Evolutionary conservation across 2,888 invertebrate species (phyloP), one percentile per base, ranked within the genome.

Genomic region (Drosophila nigritarsus): DNA sequence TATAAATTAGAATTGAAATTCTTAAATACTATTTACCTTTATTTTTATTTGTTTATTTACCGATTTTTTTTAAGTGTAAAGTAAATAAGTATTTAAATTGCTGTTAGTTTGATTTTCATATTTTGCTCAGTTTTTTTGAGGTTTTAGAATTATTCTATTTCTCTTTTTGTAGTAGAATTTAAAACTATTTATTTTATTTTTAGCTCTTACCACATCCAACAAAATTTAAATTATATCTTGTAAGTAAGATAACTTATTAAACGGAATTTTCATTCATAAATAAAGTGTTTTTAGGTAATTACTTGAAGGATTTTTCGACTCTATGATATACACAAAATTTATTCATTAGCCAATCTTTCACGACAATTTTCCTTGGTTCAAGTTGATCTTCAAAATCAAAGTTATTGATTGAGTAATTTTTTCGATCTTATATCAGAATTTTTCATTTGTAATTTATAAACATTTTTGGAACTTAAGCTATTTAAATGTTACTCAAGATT

Each of bases 121-220:
- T 15, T 20, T 20, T 1, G 20, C 2, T 20, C 13, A 2, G 13
- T 7, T 45, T 11, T 40, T n/a, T 40, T 9, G 4, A 42, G 3
- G 42, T 20, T 6, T 45, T 7, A 45, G 7, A 20, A 13, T 13
- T 45, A 45, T 13, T 7, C 0, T 1, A 7, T 9, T 1, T n/a
- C n/a, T n/a, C n/a, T 20, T 3, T 7, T 1, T 7, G 0, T 1
- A 3, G 3, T 2, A 13, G 1, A 24, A 45, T 15, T 45, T 45
- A 15, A 15, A 15, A 11, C 3, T 0, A 13, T 3, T 42, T 1
- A 20, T 11, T n/a, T 13, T 8, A 3, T 7, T 45, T 45, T 24
- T 7, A 15, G 7, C 13, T 45, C 7, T 45, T 13, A 20, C 3
- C 20, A 20, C 13, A 20, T 20, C 2, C 45, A 45, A 15, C 7